Conservation (phyloP, 2,797 vertebrate genomes). For the Karalla daura region DNA sequence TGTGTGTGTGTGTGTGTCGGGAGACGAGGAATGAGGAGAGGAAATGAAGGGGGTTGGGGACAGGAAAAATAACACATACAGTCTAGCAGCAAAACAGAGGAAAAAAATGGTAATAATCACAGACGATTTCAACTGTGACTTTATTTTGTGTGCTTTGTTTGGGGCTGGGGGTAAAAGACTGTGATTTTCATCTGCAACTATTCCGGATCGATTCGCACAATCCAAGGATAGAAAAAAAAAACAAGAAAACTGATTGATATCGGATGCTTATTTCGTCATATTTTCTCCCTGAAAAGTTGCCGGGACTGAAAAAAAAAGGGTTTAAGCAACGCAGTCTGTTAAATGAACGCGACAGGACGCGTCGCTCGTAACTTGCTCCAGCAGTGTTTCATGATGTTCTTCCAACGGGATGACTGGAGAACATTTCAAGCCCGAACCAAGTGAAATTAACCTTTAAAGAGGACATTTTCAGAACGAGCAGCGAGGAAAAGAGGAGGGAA, state of each 20-base stretch:
- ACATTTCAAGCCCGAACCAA: constrained; percentile 7
- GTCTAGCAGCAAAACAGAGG: too few relatives aligned
- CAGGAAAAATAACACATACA: constrained; percentile 10
- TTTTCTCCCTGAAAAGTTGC: background rate
- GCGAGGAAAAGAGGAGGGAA: background rate
- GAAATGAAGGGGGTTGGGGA: constrained; percentile 22
- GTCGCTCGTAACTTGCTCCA: background rate
- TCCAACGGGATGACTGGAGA: background rate
- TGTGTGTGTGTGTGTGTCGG: constrained; percentile 10
- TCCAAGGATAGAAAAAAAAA: background rate
- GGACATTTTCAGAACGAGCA: background rate
- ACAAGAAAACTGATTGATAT: too few relatives aligned
- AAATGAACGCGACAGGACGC: background rate
- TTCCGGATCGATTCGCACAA: background rate
- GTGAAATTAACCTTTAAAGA: background rate
- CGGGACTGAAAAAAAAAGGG: background rate
- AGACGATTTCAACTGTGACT: constrained; percentile 2
- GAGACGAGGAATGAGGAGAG: constrained; percentile 18
- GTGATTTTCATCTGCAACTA: background rate
- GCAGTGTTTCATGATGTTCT: background rate
- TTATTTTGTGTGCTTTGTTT: background rate
- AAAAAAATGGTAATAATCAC: background rate
- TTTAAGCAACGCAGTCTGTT: background rate
- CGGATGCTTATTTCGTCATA: background rate
- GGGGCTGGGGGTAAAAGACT: background rate